Evolutionary conservation across 2,113 vertebrate genomes (phyloP), one percentile per base, ranked within the genome.

Genomic region (Platichthys stellatus): DNA sequence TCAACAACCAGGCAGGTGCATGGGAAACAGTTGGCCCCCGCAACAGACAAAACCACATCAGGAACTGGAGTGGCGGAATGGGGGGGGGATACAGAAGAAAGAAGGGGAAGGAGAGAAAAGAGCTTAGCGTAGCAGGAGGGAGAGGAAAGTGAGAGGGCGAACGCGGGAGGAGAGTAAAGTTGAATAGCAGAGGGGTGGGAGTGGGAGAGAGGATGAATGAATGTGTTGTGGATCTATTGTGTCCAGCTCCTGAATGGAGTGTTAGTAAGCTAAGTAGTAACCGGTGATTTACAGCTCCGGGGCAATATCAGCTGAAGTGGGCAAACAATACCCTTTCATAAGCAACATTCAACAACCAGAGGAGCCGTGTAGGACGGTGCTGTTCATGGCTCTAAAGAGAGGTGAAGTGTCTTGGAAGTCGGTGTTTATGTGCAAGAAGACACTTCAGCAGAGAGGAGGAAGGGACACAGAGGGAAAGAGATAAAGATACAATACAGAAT

Each of bases 241-340:
- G 69, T 49, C 58, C 17, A 3, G 72, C 72, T 78, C 28, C 80
- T 93, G 86, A 93, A 93, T 93, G 86, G 84, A 84, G 86, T 89
- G 89, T 89, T 88, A 89, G 84, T 87, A 90, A 92, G 89, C 88
- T 89, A 92, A 92, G 89, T 93, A 90, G 88, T 89, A 86, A 78
- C 82, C 72, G 69, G 86, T 89, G 84, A 90, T 91, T 90, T 92
- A 89, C 88, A 88, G 76, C 84, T 72, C 81, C 5, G 35, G 87
- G 86, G 87, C 81, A 81, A 85, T 81, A 87, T 86, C 88, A 74
- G 85, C 88, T 91, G 80, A 85, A 93, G 83, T 89, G 84, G 79
- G 66, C 73, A 87, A 91, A 92, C 87, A 90, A 90, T 87, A 81
- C 60, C 73, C 73, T 91, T 88, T 90, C 73, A 83, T 76, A 76